Evolutionary conservation across 2,888 invertebrate species (phyloP), one percentile per base, ranked within the genome.

Genomic region (Phengaris alcon): DNA sequence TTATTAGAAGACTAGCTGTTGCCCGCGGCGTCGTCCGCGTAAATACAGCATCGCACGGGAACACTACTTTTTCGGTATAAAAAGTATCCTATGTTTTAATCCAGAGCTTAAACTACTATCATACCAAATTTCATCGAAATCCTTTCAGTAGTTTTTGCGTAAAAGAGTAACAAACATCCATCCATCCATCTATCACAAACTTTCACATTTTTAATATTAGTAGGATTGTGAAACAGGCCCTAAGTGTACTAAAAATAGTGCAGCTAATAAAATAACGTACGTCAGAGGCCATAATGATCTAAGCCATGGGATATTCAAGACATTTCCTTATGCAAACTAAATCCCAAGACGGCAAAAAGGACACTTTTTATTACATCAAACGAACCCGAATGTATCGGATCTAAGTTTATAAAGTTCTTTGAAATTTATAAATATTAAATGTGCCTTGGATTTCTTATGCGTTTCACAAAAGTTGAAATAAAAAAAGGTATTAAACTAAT

Each of bases 311-410:
- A 69, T 69, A 48, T 48, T 69, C 69, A 15, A 48, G 69, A 48
- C 69, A 48, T 69, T n/a, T 68, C 22, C 59, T 64, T 35, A 35
- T 64, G 46, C n/a, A 48, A 69, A 69, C 48, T 69, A 48, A 69
- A 15, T 69, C 69, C 69, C 69, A 48, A 46, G 69, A 69, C 48
- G 46, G 48, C 69, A 69, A 69, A 55, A 69, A 69, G 46, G 48
- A 69, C 48, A 64, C 69, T 48, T 69, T 68, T 69, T 69, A 48
- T 48, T 69, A 48, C 69, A 69, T 69, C 48, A 69, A 69, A 69
- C 48, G 46, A 69, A 22, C 46, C 69, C 48, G 10, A 13, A 69
- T 15, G 15, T 69, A 69, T 69, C 46, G 48, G 69, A n/a, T 46
- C 69, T 48, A 69, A 69, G 48, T 69, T 15, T 48, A 48, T 15